Evolutionary conservation across 2,888 invertebrate species (phyloP), one percentile per base, ranked within the genome.

Genomic region (Eilema griseolum): DNA sequence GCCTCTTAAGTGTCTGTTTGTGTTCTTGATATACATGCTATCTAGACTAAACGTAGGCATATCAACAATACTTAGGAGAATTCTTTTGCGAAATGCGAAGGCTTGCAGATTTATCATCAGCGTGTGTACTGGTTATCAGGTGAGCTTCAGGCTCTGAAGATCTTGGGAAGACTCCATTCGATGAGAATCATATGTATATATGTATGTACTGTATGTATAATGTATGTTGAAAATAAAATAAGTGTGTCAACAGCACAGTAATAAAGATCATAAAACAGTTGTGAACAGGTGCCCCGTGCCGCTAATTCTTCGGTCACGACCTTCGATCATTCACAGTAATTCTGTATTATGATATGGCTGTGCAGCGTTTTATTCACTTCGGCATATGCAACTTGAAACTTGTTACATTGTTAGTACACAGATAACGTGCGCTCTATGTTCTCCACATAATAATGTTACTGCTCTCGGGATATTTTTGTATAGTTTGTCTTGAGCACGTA

Each of bases 331-430:
- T 83, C 80, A 71, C 65, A 76, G 67, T 77, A 83, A 87, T 80
- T 83, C 80, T 80, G 82, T 85, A 82, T 81, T 81, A 82, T 85
- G 86, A 89, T 85, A 82, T 70, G 79, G 75, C 76, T 77, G 78
- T 82, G 76, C 86, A 87, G 83, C 85, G 84, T 86, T 88, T 88
- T 88, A 86, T 88, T n/a, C 86, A 88, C 83, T 91, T 91, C 91
- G 87, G 85, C 88, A 89, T 87, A 91, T 90, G 92, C 88, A 93
- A 92, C 86, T 77, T 84, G 91, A 92, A 88, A 88, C 91, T 72
- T 78, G 67, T 64, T 70, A 59, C 63, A 61, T 59, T 64, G 46
- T 56, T 62, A 56, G 33, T 20, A 24, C 57, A 28, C n/a, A 20
- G 61, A 33, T 62, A 62, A 37, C 33, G 16, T 37, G 23, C n/a